phyloP scores from a whole-genome alignment of 2,797 vertebrate genomes.

The Catamblyrhynchus diadema region DNA sequence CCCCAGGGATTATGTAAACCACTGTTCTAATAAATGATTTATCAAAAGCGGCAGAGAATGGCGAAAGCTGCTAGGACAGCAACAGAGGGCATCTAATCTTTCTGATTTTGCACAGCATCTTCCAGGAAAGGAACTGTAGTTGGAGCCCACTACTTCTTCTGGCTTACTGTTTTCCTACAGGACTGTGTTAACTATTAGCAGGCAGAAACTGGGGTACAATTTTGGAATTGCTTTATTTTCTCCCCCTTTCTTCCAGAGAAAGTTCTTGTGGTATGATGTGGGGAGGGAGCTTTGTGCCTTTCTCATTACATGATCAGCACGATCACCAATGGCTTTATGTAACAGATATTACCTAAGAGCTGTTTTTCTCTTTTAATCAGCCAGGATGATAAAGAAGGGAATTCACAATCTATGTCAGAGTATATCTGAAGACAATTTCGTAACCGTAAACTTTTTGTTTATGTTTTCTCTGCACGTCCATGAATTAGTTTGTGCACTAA shows the following conservation, averaged over 20 bases:
- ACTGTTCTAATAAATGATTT: constrained; percentile 56
- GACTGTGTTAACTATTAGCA: not conserved
- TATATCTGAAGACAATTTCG: not conserved
- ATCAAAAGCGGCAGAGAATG: constrained; percentile 35
- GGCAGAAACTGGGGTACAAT: not conserved
- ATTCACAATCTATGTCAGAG: not conserved
- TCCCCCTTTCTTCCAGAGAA: not conserved
- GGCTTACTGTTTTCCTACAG: not conserved
- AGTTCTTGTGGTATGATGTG: accelerated
- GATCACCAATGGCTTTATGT: not conserved
- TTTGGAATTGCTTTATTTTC: not conserved
- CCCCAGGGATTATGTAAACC: constrained; percentile 23
- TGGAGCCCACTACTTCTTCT: not conserved
- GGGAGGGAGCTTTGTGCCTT: not conserved
- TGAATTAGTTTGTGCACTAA: not conserved
- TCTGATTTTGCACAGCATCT: not conserved
- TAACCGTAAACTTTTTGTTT: not conserved
- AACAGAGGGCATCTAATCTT: not conserved
- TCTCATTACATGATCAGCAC: not conserved
- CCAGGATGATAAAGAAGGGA: not conserved
- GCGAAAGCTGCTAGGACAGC: constrained; percentile 5
- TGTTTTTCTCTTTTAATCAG: not conserved
- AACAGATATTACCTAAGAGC: not conserved
- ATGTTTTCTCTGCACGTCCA: not conserved
- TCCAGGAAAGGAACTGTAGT: not conserved